Evolutionary conservation across 1,140 invertebrate genomes (phyloP), one percentile per base, ranked within the genome.

Genomic region (Pseudomyrmex flavicornis): DNA sequence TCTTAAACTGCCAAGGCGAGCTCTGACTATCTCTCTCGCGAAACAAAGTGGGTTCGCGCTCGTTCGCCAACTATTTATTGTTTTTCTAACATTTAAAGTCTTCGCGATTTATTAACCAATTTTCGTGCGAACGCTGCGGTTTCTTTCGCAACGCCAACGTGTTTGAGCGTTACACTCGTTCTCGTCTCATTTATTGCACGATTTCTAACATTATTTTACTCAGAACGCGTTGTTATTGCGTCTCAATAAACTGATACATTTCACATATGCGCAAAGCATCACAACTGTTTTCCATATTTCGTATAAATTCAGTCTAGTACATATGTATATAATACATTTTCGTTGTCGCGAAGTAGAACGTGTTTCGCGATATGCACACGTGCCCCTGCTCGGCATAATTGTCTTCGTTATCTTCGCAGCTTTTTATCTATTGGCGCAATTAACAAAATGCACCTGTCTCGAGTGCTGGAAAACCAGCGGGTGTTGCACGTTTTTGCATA

Each of bases 341-440:
- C 13, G 35, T 3, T 13, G 48, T 44, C 35, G 44, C 48, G 13
- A 80, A 80, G 54, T 80, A 4, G 76, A 72, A 80, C 76, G 17
- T 69, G 35, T 9, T 46, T 65, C 35, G 66, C 44, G 76, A 80
- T 80, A 80, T 2, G 66, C 2, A 15, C n/a, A 12, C 46, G 10
- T 70, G 76, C 15, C 15, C 0, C 35, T 35, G 35, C 54, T n/a
- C 66, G 4, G 54, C 35, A 35, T 62, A 61, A 80, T 72, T 72
- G 59, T 70, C 76, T 59, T 35, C 10, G 76, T 80, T 80, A 80
- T 80, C 76, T 80, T 48, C 54, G 8, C 12, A 4, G 35, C 12
- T 35, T 50, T 80, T 80, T 80, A 70, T 80, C 76, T 80, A 80
- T 61, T 50, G 76, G 66, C 20, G 54, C 66, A 80, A 80, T 80